Percentiles rank a stretch among this genome's conserved stretches.
phyloP scores from a whole-genome alignment of 92 coral and sea anemone genomes.

The Palythoa heliodiscus region DNA sequence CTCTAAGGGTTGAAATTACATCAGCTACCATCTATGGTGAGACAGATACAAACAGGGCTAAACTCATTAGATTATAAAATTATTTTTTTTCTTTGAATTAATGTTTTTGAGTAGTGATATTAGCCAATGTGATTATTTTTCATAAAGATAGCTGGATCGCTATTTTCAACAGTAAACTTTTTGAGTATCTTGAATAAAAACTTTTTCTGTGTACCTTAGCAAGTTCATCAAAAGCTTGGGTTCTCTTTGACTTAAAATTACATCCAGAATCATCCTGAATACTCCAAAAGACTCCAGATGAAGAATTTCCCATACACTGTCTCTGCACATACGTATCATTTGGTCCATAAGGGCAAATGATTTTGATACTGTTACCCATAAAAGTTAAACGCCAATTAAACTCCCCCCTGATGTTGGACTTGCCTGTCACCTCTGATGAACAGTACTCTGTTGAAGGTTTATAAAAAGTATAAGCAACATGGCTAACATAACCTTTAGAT shows the following conservation, averaged over 20 bases:
- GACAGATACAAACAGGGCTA: no score
- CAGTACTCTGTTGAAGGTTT: constrained; percentile 16
- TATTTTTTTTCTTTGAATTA: no score
- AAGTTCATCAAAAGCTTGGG: constrained; percentile 9
- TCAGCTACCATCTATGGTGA: no score
- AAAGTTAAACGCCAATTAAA: constrained; percentile 8
- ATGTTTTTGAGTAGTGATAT: no score
- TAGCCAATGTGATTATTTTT: no score
- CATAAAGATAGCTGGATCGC: no score
- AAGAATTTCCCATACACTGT: not conserved
- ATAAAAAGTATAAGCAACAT: no score
- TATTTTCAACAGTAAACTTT: no score
- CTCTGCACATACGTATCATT: not conserved
- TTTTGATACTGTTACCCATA: not conserved
- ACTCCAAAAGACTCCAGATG: constrained; percentile 26
- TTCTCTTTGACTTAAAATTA: constrained; percentile 30
- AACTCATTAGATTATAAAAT: no score
- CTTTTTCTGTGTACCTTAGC: constrained; percentile 5
- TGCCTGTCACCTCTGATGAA: constrained; percentile 30
- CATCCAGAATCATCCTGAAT: not conserved
- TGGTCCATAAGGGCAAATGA: constrained; percentile 22
- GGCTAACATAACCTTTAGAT: no score
- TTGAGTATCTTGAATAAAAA: not conserved
- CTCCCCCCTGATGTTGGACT: constrained; percentile 8
- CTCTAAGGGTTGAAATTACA: no score